Evolutionary conservation across 2,888 invertebrate genomes (phyloP).

Genomic region (Myopa testacea): DNA sequence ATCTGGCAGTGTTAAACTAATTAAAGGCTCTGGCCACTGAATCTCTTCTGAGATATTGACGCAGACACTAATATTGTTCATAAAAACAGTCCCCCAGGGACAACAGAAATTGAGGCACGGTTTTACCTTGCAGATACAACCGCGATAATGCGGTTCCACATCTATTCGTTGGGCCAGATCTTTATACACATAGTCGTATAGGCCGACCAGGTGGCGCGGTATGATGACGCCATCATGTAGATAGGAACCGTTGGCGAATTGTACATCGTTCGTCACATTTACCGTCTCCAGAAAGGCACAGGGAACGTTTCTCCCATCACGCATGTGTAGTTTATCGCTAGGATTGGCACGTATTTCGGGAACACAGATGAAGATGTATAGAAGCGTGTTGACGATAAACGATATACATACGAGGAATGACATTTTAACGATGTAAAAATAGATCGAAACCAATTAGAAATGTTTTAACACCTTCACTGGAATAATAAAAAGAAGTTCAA

Average conservation of each 20-base stretch:
- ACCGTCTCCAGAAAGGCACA: conserved; percentile 64
- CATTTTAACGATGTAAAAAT: background rate
- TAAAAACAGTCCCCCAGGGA: conserved; percentile 54
- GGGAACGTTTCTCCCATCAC: conserved; percentile 58
- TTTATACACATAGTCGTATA: conserved; percentile 59
- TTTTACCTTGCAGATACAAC: conserved; percentile 65
- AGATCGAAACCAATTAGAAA: too few species aligned
- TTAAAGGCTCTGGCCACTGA: conserved; percentile 54
- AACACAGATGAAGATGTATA: conserved; percentile 38
- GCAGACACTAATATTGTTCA: conserved; percentile 48
- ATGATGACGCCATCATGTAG: conserved; percentile 60
- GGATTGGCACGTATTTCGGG: conserved; percentile 40
- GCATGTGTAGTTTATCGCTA: conserved; percentile 49
- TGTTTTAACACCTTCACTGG: too few species aligned
- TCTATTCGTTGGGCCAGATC: conserved; percentile 53
- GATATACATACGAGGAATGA: background rate
- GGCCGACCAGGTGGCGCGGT: conserved; percentile 57
- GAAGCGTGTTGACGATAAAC: background rate
- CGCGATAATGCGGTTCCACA: conserved; percentile 60
- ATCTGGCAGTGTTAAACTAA: conserved; percentile 57
- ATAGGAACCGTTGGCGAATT: conserved; percentile 61
- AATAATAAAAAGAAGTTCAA: too few species aligned
- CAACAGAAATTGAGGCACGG: conserved; percentile 67
- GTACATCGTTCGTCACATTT: conserved; percentile 59
- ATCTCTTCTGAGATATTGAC: conserved; percentile 46